phyloP scores from a whole-genome alignment of 2,113 vertebrate species.

The Oryzias celebensis region DNA sequence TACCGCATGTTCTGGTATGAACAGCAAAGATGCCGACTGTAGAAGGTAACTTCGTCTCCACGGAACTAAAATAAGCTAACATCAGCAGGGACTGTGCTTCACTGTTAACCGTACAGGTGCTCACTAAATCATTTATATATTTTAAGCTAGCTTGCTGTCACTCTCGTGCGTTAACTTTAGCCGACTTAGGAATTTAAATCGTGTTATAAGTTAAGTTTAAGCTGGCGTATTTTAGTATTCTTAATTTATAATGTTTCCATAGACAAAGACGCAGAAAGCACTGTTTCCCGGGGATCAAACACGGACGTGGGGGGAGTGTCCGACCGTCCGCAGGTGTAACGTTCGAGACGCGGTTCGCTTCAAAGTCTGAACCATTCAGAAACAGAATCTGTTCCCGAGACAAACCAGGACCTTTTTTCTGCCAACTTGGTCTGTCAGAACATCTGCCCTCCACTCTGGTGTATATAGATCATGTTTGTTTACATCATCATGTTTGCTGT shows the following conservation, averaged over 20 bases:
- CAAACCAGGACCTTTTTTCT: constrained; percentile 10
- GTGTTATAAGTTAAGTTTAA: no score
- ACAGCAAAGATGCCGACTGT: neutral
- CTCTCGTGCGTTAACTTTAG: neutral
- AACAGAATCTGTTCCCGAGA: constrained; percentile 2
- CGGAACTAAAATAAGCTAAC: neutral
- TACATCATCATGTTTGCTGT: constrained; percentile 5
- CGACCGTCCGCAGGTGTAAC: constrained; percentile 52
- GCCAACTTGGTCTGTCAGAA: neutral
- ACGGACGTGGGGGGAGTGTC: constrained; percentile 21
- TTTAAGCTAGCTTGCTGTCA: constrained; percentile 35
- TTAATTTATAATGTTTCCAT: no score
- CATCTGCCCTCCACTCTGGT: neutral
- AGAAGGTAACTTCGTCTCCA: neutral
- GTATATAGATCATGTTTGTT: neutral
- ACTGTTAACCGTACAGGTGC: constrained; percentile 10
- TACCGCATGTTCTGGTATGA: constrained; percentile 14
- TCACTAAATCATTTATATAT: constrained; percentile 2
- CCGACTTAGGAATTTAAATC: no score
- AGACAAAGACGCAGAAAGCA: no score
- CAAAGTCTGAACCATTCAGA: constrained; percentile 3
- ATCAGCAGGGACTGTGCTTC: neutral
- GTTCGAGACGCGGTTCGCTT: constrained; percentile 6
- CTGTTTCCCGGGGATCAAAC: no score
- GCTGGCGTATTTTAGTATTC: no score